phyloP scores from a whole-genome alignment of 53 echinoderm and acorn worm species.

The Antedon mediterranea region DNA sequence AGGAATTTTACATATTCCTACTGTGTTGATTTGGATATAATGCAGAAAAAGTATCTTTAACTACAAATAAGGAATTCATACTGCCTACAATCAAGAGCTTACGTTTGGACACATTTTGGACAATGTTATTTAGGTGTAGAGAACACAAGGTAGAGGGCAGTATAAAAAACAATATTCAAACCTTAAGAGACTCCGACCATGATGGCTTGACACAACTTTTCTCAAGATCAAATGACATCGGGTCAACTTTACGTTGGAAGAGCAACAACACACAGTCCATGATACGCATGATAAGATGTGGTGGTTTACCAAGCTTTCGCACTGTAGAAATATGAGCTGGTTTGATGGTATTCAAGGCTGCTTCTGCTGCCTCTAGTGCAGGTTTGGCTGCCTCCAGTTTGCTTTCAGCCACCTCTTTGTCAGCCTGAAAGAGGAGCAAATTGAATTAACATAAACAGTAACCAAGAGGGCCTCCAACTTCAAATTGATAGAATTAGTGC shows the following conservation, averaged over 20 bases:
- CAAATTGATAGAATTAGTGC: background rate
- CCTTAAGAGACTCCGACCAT: slow-evolving; percentile 55
- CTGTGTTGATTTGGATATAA: too few species aligned
- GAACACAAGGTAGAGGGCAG: too few species aligned
- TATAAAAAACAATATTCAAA: background rate
- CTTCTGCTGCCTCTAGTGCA: slow-evolving; percentile 82
- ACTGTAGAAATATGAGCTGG: slow-evolving; percentile 89
- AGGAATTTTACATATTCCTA: too few species aligned
- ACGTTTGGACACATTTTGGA: too few species aligned
- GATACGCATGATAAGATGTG: slow-evolving; percentile 83
- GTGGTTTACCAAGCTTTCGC: slow-evolving; percentile 88
- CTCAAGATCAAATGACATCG: slow-evolving; percentile 26
- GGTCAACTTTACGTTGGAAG: slow-evolving; percentile 37
- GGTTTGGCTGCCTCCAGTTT: slow-evolving; percentile 84
- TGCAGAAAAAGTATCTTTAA: too few species aligned
- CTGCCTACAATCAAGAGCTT: too few species aligned
- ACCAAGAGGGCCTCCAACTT: background rate
- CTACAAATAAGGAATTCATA: too few species aligned
- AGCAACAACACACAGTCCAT: slow-evolving; percentile 70
- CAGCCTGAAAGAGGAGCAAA: slow-evolving; percentile 33
- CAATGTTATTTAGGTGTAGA: too few species aligned
- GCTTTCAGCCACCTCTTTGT: slow-evolving; percentile 46
- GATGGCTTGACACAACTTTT: slow-evolving; percentile 37
- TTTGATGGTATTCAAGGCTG: slow-evolving; percentile 93
- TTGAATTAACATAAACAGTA: too few species aligned